Conservation (phyloP, 2,797 vertebrate genomes). For the Danio kyathit region DNA sequence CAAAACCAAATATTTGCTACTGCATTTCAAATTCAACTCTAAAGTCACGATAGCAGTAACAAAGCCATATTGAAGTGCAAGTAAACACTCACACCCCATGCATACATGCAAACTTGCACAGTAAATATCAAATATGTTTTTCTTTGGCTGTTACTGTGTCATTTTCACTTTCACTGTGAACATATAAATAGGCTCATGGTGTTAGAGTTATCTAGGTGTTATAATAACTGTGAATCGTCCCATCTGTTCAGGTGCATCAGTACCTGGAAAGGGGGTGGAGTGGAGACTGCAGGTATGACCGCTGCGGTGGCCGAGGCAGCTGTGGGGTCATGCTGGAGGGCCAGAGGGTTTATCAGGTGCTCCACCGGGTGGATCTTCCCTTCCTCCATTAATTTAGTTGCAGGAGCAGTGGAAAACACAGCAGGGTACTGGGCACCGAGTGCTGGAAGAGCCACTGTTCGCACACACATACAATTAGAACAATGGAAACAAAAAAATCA, state of each 20-base stretch:
- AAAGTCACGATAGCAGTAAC: neutral
- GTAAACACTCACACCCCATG: neutral
- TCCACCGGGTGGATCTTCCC: conserved; percentile 94
- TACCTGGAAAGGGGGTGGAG: conserved; percentile 97
- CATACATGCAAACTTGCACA: neutral
- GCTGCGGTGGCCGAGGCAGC: conserved; percentile 74
- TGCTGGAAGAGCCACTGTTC: conserved; percentile 89
- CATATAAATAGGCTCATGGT: neutral
- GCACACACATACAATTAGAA: conserved; percentile 49
- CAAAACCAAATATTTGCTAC: neutral
- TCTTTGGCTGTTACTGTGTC: neutral
- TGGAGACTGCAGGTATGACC: conserved; percentile 91
- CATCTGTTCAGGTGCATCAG: neutral
- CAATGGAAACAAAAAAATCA: conserved; percentile 38
- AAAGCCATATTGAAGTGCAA: neutral
- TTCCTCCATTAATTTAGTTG: conserved; percentile 94
- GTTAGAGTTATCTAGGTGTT: neutral
- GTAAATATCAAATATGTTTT: conserved; percentile 10
- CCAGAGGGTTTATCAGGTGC: conserved; percentile 94
- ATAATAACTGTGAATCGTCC: neutral
- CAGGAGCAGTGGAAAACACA: conserved; percentile 86
- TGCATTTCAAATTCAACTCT: neutral
- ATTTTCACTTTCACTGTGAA: neutral
- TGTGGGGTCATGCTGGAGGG: conserved; percentile 91
- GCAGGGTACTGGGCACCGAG: conserved; percentile 92